Evolutionary conservation across 2,888 invertebrate genomes (phyloP), one percentile per base, ranked within the genome.

Genomic region (Pasiphila rectangulata): DNA sequence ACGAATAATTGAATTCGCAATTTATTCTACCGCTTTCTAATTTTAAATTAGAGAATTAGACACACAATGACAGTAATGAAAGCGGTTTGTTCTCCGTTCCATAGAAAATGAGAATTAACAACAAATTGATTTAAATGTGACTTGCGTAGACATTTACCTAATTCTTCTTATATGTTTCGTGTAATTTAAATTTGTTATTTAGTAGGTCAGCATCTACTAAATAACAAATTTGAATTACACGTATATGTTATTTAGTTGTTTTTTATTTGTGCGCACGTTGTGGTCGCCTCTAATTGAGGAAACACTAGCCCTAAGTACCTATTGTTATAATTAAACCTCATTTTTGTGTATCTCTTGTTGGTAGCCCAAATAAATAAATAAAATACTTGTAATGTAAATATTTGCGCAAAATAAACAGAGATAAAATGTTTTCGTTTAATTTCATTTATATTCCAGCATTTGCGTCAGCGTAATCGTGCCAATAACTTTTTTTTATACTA

Each of bases 41-140:
- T 41, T 52, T 51, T 51, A 51, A 40, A 55, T 51, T 45, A 35
- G 40, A 49, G 50, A 40, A 55, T 51, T 45, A 35, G 40, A 49
- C 46, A 54, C 42, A 49, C 51, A 56, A 45, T 47, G 40, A 45
- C 47, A 44, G 25, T 45, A 51, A 54, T 51, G 44, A 54, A 48
- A 17, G 38, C 36, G 27, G 32, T 42, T 38, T 46, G 46, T 54
- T 51, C 34, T 5, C 38, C 17, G 20, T 35, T 7, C 15, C 44
- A 23, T 24, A 41, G 35, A 35, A 25, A 27, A 35, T 43, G n/a
- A 25, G 20, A 20, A 34, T 27, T 35, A 35, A 34, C 16, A 7
- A 19, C 32, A 3, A 9, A 9, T 17, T 32, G 9, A 10, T 2
- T 30, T 30, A 4, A 9, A 6, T 21, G n/a, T n/a, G n/a, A n/a